Conservation (phyloP, 92 coral and sea anemone species). For the Scolanthus callimorphus region DNA sequence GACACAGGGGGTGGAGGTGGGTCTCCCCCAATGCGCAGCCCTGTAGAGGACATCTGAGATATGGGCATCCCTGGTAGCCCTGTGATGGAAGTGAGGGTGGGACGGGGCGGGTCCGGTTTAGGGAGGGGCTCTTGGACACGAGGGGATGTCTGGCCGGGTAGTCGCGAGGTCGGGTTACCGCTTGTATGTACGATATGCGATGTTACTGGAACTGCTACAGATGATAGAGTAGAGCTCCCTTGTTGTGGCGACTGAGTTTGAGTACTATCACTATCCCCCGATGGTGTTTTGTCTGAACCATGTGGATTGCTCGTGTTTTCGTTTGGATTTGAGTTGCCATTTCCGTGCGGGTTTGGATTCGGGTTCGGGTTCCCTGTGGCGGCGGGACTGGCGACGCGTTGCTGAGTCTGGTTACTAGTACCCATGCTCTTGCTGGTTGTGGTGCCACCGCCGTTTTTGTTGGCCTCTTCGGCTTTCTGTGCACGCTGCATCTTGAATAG, state of each 20-base stretch:
- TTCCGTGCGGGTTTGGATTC: neutral
- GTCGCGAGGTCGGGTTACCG: constrained; percentile 22
- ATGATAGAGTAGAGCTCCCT: neutral
- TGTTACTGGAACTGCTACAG: constrained; percentile 7
- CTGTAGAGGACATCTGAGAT: neutral
- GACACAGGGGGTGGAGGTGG: constrained; percentile 6
- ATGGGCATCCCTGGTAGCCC: constrained; percentile 7
- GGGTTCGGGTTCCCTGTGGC: neutral
- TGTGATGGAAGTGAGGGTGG: neutral
- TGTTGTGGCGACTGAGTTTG: neutral
- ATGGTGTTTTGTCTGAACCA: neutral
- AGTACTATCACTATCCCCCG: neutral
- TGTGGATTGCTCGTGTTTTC: neutral
- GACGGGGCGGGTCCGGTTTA: constrained; percentile 4
- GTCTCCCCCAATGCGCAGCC: neutral
- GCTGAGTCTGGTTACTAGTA: constrained; percentile 6
- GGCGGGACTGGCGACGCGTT: neutral
- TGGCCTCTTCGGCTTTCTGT: constrained; percentile 21
- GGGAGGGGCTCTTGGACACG: constrained; percentile 4
- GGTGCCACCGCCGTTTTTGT: constrained; percentile 14
- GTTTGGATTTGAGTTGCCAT: neutral
- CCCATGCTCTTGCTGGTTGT: constrained; percentile 14
- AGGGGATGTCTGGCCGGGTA: constrained; percentile 36
- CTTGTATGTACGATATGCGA: constrained; percentile 31
- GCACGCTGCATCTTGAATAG: constrained; percentile 46